Base-by-base conservation (phyloP, 2,113 vertebrate species). In the Scatophagus argus region DNA sequence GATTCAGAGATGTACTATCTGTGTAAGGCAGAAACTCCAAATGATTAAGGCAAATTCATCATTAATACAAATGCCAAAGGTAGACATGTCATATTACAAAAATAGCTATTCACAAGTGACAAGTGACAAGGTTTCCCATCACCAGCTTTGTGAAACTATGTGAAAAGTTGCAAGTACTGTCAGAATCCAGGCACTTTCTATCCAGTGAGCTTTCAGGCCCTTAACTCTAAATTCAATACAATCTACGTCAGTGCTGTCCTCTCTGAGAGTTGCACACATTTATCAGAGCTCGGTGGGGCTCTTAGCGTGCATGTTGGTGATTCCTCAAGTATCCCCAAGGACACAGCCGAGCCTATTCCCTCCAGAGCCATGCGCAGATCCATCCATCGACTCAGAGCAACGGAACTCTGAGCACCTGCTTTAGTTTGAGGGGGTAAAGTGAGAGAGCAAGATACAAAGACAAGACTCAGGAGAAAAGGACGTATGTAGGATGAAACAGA, bases 191-290 rank as follows among this genome's bases (percentile, higher is more conserved):
- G 31, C 27, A 7, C 36, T 69, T 77, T 79, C 71, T 36, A 23
- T 67, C 56, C 16, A 3, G 8, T 32, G 34, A 62, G n/a, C 41
- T 60, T 63, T 75, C 32, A 54, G 44, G 32, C 38, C 64, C 46
- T 46, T 63, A 79, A 66, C 47, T 73, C 52, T 38, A 34, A 65
- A 82, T 81, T 87, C 79, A 85, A 84, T 84, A 77, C 38, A 17
- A 38, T 68, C 49, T 70, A 52, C 17, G 23, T 83, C 82, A 74
- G 46, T n/a, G 49, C 65, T 39, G 51, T 73, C 60, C 56, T 44
- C 34, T 44, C 47, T 39, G 6, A 52, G 58, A 73, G 43, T 51
- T 72, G 32, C 51, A 62, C 69, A 77, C 44, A 73, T 83, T 66
- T 51, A 77, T 63, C 41, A 62, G 58, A 66, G 39, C 60, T 74